phyloP scores from a whole-genome alignment of 2,888 invertebrate species.

The Tineola bisselliella region DNA sequence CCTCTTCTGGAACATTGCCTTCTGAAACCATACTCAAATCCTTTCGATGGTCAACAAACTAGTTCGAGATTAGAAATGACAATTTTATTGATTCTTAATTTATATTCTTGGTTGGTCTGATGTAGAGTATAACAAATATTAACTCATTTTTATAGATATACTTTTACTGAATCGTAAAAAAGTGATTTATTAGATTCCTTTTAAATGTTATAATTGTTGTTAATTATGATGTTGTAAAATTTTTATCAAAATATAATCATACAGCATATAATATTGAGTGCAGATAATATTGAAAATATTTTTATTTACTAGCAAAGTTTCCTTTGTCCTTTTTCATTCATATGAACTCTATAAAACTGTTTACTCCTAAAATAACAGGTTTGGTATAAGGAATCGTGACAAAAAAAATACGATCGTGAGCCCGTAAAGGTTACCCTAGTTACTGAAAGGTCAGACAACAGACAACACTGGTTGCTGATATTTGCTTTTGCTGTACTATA shows the following conservation, averaged over 20 bases:
- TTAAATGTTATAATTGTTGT: too few relatives aligned
- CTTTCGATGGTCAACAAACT: background rate
- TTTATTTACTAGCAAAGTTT: background rate
- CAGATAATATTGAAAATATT: background rate
- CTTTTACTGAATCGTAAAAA: too few relatives aligned
- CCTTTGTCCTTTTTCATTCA: background rate
- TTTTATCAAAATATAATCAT: too few relatives aligned
- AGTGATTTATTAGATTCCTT: too few relatives aligned
- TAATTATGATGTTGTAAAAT: too few relatives aligned
- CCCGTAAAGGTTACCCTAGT: constrained; percentile 8
- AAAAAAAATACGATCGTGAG: constrained; percentile 1
- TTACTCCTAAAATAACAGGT: background rate
- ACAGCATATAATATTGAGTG: too few relatives aligned
- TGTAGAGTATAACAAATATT: too few relatives aligned
- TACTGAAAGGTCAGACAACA: constrained; percentile 4
- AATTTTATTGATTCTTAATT: background rate
- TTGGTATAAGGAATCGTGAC: background rate
- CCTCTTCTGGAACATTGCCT: constrained; percentile 7
- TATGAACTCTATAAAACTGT: background rate
- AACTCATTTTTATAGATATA: too few relatives aligned
- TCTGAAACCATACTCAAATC: background rate
- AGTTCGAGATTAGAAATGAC: background rate
- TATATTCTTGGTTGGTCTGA: too few relatives aligned
- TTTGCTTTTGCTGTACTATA: background rate
- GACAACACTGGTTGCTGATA: background rate